Evolutionary conservation across 2,113 vertebrate genomes (phyloP).

Genomic region (Clarias gariepinus): DNA sequence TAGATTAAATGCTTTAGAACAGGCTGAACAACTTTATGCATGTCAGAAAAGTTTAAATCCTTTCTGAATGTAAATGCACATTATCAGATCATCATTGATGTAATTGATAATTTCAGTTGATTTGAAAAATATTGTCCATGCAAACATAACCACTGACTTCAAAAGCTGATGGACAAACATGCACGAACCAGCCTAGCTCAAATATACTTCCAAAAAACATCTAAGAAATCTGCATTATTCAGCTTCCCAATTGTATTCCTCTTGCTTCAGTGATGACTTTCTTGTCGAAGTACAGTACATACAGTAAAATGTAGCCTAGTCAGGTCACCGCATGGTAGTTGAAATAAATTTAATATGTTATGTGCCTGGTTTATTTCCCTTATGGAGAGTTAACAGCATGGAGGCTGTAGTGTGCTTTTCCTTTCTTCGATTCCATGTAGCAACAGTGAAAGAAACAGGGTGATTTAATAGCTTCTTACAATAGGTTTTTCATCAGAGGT

Average conservation of each 20-base stretch:
- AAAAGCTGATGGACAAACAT: background rate
- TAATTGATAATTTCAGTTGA: no score
- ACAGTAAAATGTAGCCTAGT: background rate
- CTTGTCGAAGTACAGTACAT: background rate
- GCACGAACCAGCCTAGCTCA: background rate
- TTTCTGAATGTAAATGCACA: no score
- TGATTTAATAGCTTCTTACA: slow-evolving; percentile 26
- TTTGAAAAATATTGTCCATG: no score
- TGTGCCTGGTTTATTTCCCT: background rate
- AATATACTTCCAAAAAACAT: background rate
- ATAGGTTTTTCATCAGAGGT: slow-evolving; percentile 31
- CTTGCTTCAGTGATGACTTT: background rate
- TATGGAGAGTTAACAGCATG: background rate
- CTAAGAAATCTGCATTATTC: background rate
- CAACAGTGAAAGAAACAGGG: slow-evolving; percentile 32
- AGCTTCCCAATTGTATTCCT: background rate
- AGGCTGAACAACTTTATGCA: no score
- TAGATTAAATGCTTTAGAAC: no score
- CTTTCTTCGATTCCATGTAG: background rate
- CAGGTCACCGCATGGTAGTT: background rate
- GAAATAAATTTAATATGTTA: background rate
- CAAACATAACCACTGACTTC: background rate
- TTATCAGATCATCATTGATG: no score
- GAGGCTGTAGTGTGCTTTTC: background rate
- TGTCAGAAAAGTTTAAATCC: no score